Conservation (phyloP, 2,797 vertebrate genomes). For the Sorex maritimensis region DNA sequence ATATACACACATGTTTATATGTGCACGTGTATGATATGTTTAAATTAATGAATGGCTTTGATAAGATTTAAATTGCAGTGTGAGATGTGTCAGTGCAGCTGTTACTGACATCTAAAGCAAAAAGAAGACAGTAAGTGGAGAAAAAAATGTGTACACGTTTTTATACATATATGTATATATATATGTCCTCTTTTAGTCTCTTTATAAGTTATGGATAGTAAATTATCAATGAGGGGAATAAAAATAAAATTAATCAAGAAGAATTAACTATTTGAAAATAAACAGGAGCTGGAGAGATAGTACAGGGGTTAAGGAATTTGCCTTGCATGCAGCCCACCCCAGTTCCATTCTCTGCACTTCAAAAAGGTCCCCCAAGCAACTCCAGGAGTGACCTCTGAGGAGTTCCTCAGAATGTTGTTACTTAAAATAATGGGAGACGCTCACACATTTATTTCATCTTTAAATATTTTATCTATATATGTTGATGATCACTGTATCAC, state of each 20-base stretch:
- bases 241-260: not conserved
- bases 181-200: not conserved
- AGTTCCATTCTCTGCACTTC: too few relatives aligned
- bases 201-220: not conserved
- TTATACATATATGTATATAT: not conserved
- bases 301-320: too few relatives aligned
- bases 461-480: conserved; percentile 12
- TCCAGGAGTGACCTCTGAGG: too few relatives aligned
- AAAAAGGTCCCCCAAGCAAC: too few relatives aligned
- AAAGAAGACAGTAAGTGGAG: not conserved
- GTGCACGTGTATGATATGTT: not conserved
- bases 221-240: not conserved
- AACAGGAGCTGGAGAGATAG: too few relatives aligned
- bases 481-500: not conserved
- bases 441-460: not conserved
- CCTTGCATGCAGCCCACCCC: too few relatives aligned
- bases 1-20: not conserved
- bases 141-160: not conserved
- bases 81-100: not conserved
- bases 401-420: not conserved
- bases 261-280: not conserved
- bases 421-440: conserved; percentile 3
- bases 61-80: not conserved
- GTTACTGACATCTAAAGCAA: not conserved
- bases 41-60: not conserved